These are phyloP conservation scores for Pteria penguin DNA, from an alignment of 2,888 invertebrate genomes.

Conservation along the genomic window DNA sequence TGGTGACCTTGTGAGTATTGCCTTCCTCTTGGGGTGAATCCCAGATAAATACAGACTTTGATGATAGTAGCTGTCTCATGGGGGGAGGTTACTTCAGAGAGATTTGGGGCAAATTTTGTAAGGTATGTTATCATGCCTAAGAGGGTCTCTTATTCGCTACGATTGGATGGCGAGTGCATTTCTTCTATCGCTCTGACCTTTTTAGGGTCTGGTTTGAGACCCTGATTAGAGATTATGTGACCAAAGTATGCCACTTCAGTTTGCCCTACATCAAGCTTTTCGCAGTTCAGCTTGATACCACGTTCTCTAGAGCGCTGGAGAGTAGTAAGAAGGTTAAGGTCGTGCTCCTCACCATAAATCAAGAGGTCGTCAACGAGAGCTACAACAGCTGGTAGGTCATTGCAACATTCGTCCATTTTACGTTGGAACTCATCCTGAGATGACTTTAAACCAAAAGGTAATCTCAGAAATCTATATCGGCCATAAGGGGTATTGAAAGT, in stretches of 20 bases:
- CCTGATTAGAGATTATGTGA: too few relatives aligned
- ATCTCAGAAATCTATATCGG: slow-evolving; percentile 36
- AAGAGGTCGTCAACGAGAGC: slow-evolving; percentile 45
- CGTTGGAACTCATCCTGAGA: slow-evolving; percentile 49
- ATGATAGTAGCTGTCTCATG: slow-evolving; percentile 1
- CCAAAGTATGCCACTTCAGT: too few relatives aligned
- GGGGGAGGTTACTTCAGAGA: neutral
- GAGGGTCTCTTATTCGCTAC: neutral
- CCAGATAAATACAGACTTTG: neutral
- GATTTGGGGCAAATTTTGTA: neutral
- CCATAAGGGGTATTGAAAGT: slow-evolving; percentile 45
- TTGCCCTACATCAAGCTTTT: slow-evolving; percentile 39
- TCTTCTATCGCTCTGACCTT: slow-evolving; percentile 35
- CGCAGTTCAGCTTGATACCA: slow-evolving; percentile 35
- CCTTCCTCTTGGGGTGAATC: neutral
- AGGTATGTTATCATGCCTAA: neutral
- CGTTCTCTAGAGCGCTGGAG: slow-evolving; percentile 27
- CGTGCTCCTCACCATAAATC: slow-evolving; percentile 47
- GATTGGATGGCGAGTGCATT: slow-evolving; percentile 7
- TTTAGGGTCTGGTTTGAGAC: slow-evolving; percentile 37
- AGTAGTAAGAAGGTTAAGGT: slow-evolving; percentile 37
- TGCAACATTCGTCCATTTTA: slow-evolving; percentile 42
- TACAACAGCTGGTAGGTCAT: slow-evolving; percentile 35
- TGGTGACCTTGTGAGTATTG: slow-evolving; percentile 1
- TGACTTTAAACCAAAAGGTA: slow-evolving; percentile 51